Evolutionary conservation across 92 coral and sea anemone species (phyloP).

Genomic region (Micromussa lordhowensis): DNA sequence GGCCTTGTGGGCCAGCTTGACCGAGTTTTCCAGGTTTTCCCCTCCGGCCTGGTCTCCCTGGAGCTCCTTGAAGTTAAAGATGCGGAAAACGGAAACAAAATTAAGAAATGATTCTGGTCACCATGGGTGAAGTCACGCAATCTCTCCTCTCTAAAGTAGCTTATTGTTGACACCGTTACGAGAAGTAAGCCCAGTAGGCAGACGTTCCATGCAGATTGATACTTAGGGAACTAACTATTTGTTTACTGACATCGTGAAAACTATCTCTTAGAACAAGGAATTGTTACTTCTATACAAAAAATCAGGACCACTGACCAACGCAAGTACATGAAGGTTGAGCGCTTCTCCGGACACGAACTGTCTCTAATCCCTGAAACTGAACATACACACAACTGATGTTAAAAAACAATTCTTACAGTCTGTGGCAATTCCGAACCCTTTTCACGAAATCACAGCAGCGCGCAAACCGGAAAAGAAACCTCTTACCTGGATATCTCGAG

Average conservation of each 20-base stretch:
- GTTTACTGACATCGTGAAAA: too few relatives aligned
- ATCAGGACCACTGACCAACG: slow-evolving; percentile 8
- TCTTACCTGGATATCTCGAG: neutral
- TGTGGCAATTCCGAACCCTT: neutral
- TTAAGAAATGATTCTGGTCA: neutral
- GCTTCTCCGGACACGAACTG: slow-evolving; percentile 12
- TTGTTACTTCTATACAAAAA: neutral
- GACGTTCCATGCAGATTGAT: too few relatives aligned
- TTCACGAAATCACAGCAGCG: neutral
- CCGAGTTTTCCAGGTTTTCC: slow-evolving; percentile 4
- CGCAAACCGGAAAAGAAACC: neutral
- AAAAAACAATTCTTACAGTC: neutral
- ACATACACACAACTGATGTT: neutral
- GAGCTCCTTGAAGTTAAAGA: slow-evolving; percentile 5
- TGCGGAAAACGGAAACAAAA: neutral
- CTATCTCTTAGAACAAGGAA: too few relatives aligned
- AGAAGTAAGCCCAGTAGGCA: too few relatives aligned
- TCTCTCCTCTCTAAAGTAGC: too few relatives aligned
- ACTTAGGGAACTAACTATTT: too few relatives aligned
- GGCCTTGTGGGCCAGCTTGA: slow-evolving; percentile 4
- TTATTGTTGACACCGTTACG: too few relatives aligned
- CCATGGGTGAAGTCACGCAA: too few relatives aligned
- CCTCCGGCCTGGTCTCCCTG: neutral
- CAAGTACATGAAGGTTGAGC: neutral
- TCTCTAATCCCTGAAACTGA: slow-evolving; percentile 24